phyloP scores from a whole-genome alignment of 2,113 vertebrate genomes.

The Gulo gulo region DNA sequence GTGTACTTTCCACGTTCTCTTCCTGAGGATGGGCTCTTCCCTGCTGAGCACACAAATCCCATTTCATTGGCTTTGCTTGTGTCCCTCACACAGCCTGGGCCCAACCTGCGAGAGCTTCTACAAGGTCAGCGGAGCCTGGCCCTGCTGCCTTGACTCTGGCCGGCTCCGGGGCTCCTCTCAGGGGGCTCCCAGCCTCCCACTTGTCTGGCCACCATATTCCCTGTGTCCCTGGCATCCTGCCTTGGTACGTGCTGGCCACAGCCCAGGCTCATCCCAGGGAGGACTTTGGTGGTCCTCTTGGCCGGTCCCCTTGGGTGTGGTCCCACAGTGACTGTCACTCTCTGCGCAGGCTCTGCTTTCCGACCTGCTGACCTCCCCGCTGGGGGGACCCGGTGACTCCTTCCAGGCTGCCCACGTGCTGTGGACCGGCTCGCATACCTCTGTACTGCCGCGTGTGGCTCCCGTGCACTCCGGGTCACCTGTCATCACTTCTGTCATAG shows the following conservation, averaged over 20 bases:
- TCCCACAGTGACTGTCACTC: not conserved
- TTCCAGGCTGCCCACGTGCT: not conserved
- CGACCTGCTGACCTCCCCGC: not conserved
- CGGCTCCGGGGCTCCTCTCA: not conserved
- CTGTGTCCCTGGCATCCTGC: not conserved
- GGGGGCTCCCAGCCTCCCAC: not conserved
- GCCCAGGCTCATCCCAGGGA: not conserved
- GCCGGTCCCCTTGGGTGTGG: not conserved
- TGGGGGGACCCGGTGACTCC: not conserved
- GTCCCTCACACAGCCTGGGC: not conserved
- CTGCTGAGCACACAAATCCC: not conserved
- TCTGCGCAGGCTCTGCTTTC: not conserved
- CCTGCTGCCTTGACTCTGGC: not conserved
- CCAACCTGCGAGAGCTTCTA: not conserved
- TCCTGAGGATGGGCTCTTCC: not conserved
- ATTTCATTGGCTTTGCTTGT: not conserved
- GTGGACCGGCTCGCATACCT: not conserved
- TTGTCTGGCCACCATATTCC: not conserved
- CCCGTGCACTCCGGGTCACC: not conserved
- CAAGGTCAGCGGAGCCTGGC: not conserved
- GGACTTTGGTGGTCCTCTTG: not conserved
- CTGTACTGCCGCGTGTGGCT: not conserved
- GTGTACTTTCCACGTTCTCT: not conserved
- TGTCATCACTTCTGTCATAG: not conserved
- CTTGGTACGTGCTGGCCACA: not conserved